Percentiles rank a stretch among this genome's conserved stretches.
Evolutionary conservation across 2,797 vertebrate species (phyloP).

Genomic region (Fratercula arctica): DNA sequence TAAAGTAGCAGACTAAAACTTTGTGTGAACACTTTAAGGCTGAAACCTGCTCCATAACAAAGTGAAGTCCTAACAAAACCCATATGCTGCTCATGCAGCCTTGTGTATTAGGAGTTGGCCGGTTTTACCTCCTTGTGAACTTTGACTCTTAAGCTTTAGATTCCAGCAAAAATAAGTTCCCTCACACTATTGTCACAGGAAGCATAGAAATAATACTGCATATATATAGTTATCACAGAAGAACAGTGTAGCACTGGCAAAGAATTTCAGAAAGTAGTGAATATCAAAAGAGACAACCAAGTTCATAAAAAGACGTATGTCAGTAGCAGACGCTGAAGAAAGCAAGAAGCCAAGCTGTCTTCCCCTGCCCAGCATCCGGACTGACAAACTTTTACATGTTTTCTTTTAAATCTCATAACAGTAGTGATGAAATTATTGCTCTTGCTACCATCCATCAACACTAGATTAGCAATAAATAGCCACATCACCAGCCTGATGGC

Average conservation of each 20-base stretch:
- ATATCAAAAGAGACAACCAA: not conserved
- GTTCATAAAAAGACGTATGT: not conserved
- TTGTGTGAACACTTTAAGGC: not conserved
- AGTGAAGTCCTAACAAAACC: not conserved
- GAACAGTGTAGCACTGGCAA: not conserved
- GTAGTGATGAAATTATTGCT: not conserved
- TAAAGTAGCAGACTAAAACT: not conserved
- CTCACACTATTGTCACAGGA: not conserved
- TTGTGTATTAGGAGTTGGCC: not conserved
- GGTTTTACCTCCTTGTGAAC: not conserved
- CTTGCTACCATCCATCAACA: not conserved
- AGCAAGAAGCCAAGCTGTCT: not conserved
- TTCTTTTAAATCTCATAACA: not conserved
- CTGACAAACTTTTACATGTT: not conserved
- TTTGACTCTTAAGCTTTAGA: not conserved
- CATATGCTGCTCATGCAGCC: not conserved
- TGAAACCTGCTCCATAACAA: not conserved
- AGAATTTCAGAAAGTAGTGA: not conserved
- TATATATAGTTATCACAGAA: not conserved
- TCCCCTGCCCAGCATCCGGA: not conserved
- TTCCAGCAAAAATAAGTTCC: not conserved
- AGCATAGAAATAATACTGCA: not conserved
- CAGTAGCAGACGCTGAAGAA: not conserved
- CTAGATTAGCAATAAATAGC: not conserved
- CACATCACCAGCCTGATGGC: not conserved